Evolutionary conservation across 1,140 invertebrate species (phyloP), one percentile per base, ranked within the genome.

Genomic region (Luehdorfia chinensis): DNA sequence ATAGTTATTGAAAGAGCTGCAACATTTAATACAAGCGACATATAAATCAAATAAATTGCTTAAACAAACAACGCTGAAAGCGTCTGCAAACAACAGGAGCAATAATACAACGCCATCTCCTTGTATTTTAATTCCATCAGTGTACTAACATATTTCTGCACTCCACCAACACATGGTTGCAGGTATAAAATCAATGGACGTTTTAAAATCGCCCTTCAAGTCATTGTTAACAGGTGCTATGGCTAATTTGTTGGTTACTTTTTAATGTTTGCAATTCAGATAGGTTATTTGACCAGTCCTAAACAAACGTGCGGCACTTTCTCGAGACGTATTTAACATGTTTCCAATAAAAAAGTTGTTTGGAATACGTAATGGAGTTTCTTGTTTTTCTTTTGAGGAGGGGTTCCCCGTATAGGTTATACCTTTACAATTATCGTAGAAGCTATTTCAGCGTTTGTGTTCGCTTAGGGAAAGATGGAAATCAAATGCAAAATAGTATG

Each of bases 51-150:
- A 37, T 9, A 19, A 37, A 6, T 4, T 16, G 6, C 6, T 11
- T 37, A 21, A 9, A 37, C 16, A 37, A n/a, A 21, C 18, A 19
- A 16, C n/a, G 12, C 34, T 37, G 34, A 37, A 21, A 37, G 34
- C 34, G 16, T 19, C 0, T 12, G 34, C 11, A 23, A 23, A 31
- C 34, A 23, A 19, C 8, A 34, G 19, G 16, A 18, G 43, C n/a
- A 19, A 13, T 30, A 52, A 47, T 25, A 47, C 34, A 13, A 32
- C 21, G 19, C 2, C 32, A n/a, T 47, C 43, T 27, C 19, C 46
- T 52, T 54, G 41, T 54, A 48, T 54, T 48, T 54, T 54, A 54
- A 54, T 54, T 54, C 51, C 18, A 49, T 54, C 45, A 54, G 45
- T 47, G 46, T 48, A 23, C 31, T 30, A 39, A 36, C 51, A 47